A percentile compares a stretch with the other conserved stretches of the same genome.
Conservation (phyloP, 2,113 vertebrate genomes). For the Ancistrus triradiatus region DNA sequence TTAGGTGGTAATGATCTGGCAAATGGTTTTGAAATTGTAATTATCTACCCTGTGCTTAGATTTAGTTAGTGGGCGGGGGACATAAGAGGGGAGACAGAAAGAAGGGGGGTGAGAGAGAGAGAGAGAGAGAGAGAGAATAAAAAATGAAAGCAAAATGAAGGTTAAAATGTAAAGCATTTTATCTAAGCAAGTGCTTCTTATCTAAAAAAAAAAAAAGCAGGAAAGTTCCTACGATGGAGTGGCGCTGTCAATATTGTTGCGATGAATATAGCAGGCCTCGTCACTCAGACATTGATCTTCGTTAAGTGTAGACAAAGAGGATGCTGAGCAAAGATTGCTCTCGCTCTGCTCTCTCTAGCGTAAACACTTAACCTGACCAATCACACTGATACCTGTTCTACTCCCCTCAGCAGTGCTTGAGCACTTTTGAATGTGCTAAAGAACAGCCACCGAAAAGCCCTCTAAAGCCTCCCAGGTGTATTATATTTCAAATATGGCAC, state of each 20-base stretch:
- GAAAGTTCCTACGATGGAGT: constrained; percentile 28
- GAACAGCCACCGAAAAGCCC: constrained; percentile 31
- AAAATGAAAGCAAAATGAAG: constrained; percentile 22
- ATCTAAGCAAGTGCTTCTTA: constrained; percentile 32
- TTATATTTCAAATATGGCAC: constrained; percentile 36
- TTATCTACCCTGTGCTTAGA: constrained; percentile 57
- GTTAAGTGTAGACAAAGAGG: constrained; percentile 39
- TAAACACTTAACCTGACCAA: constrained; percentile 49
- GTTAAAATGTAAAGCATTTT: constrained; percentile 36
- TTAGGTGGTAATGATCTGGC: constrained; percentile 73
- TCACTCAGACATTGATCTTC: constrained; percentile 40
- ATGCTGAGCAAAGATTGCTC: constrained; percentile 36
- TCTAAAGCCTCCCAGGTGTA: constrained; percentile 34
- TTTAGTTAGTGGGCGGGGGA: constrained; percentile 30
- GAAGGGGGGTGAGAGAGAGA: constrained; percentile 26
- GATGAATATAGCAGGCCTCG: constrained; percentile 32
- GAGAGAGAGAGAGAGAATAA: constrained; percentile 31
- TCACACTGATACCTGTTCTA: constrained; percentile 34
- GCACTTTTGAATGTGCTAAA: constrained; percentile 39
- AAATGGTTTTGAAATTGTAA: constrained; percentile 75
- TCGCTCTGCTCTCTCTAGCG: constrained; percentile 38
- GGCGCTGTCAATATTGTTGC: constrained; percentile 24
- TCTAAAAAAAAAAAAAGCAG: constrained; percentile 27
- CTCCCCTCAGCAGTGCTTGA: constrained; percentile 40
- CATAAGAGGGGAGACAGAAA: constrained; percentile 10